These are phyloP conservation scores for Acropternis orthonyx DNA, from an alignment of 2,797 vertebrate species.

Conservation along the genomic window DNA sequence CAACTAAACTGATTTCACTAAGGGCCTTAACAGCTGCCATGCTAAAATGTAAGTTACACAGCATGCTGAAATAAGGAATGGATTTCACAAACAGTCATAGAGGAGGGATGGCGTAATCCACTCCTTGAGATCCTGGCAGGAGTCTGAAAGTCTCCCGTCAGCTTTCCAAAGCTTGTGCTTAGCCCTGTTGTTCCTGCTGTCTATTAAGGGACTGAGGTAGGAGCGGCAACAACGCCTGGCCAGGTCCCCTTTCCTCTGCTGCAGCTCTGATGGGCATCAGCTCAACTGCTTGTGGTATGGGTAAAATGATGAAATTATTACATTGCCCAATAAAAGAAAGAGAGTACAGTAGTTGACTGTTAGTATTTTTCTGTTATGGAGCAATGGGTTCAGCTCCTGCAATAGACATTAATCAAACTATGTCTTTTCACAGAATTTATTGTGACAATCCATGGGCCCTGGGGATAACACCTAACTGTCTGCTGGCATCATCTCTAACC, in stretches of 20 bases:
- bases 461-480: slow-evolving; percentile 23
- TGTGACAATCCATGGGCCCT: slow-evolving; percentile 18
- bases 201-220: not conserved
- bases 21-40: not conserved
- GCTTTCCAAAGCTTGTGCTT: not conserved
- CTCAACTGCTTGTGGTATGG: not conserved
- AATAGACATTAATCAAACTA: not conserved
- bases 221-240: not conserved
- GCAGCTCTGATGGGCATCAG: not conserved
- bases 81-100: not conserved
- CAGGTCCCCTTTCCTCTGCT: not conserved
- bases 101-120: not conserved
- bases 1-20: not conserved
- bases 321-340: not conserved
- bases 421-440: not conserved
- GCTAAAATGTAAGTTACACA: not conserved
- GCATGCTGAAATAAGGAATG: not conserved
- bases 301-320: not conserved
- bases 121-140: not conserved
- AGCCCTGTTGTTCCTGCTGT: not conserved
- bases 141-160: not conserved
- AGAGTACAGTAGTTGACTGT: not conserved
- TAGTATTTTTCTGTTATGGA: not conserved
- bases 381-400: not conserved
- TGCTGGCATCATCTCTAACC: slow-evolving; percentile 8